Base-by-base conservation (phyloP, 1,140 invertebrate species). In the Musca domestica region DNA sequence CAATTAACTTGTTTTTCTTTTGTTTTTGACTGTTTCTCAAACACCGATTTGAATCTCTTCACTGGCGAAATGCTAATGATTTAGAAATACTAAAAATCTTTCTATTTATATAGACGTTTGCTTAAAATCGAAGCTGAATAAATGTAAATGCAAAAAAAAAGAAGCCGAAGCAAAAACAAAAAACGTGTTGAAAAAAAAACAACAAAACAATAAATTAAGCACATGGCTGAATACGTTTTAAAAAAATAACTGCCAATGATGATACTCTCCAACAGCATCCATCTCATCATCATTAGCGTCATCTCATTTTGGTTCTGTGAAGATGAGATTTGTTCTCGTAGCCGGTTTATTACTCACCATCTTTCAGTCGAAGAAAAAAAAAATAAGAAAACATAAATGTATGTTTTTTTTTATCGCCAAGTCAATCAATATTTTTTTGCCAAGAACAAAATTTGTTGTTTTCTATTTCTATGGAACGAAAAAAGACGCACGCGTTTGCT, bases 81-180 rank as follows among this genome's bases (percentile, higher is more conserved):
- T 20, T 56, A 5, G 9, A 34, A 23, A 56, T 47, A 9, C 41
- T 14, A 47, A 54, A 66, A 54, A 22, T 47, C 27, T 56, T 34
- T n/a, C 67, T 65, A 64, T 63, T 69, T 69, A 65, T 69, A 69
- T 69, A 64, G 67, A 69, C 20, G 25, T 46, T 69, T 51, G 5
- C 14, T 15, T 41, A 56, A 67, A 63, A 23, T 19, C 23, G 2
- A 65, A 48, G 46, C 22, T 65, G 41, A 65, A 65, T 49, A 65
- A 14, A 30, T 10, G n/a, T 19, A 64, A 51, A 64, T 47, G 34
- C 34, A 46, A 64, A 27, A 47, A 47, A 19, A 64, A 64, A n/a
- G n/a, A n/a, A n/a, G n/a, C n/a, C n/a, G n/a, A n/a, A n/a, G n/a
- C n/a, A n/a, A n/a, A n/a, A 41, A 64, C 19, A 64, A 7, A 20